Conservation (phyloP, 2,113 vertebrate genomes). For the Alosa alosa region DNA sequence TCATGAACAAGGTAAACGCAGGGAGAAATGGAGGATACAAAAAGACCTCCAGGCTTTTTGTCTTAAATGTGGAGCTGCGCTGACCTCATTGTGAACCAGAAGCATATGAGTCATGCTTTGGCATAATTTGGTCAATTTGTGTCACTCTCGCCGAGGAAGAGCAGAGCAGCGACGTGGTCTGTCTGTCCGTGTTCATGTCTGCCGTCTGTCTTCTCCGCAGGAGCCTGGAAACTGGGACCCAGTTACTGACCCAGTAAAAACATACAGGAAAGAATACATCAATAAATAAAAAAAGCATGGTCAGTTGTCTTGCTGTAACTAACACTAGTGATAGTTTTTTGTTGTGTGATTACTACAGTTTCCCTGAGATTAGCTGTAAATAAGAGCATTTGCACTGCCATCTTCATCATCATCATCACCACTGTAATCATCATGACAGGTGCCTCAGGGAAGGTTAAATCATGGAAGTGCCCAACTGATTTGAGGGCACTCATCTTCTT, state of each 20-base stretch:
- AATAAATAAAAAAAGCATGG: neutral
- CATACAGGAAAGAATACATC: neutral
- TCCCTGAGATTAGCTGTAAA: neutral
- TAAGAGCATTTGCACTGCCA: neutral
- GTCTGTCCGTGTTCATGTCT: neutral
- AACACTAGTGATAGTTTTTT: neutral
- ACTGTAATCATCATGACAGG: neutral
- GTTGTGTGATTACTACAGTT: neutral
- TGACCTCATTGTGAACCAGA: conserved; percentile 10
- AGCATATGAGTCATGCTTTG: neutral
- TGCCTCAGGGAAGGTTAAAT: conserved; percentile 11
- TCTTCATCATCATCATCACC: neutral
- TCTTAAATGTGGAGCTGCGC: neutral
- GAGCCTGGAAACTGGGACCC: neutral
- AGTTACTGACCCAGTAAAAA: neutral
- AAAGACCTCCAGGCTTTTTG: neutral
- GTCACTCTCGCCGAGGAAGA: neutral
- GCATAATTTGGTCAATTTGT: conserved; percentile 29
- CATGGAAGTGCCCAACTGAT: neutral
- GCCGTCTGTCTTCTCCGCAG: neutral
- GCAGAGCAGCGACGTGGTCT: neutral
- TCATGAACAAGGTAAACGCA: neutral
- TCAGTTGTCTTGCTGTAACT: neutral
- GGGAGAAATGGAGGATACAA: neutral
- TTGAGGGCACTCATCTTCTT: neutral